A percentile compares a stretch with the other conserved stretches of the same genome.
These are phyloP conservation scores for Ips nitidus DNA, from an alignment of 1,140 invertebrate genomes.

Conservation along the genomic window DNA sequence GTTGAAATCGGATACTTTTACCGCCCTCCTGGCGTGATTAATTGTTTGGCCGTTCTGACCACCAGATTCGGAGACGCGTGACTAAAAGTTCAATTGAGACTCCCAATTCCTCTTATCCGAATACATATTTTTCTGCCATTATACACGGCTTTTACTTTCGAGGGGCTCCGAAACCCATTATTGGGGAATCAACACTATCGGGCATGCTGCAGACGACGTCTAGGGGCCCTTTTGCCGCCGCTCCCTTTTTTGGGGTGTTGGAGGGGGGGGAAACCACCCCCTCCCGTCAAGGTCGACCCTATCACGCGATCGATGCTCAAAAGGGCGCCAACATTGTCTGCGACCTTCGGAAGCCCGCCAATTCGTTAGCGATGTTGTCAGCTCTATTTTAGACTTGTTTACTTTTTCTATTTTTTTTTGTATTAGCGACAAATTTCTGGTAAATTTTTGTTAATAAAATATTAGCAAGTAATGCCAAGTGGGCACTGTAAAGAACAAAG, in stretches of 20 bases:
- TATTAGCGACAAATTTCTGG: neutral
- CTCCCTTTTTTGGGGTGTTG: neutral
- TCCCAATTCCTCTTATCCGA: too few species aligned
- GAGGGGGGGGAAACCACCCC: neutral
- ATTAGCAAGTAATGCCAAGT: too few species aligned
- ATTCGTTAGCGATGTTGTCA: neutral
- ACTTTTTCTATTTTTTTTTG: neutral
- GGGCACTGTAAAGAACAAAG: too few species aligned
- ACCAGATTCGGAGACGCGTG: neutral
- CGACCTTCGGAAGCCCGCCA: slow-evolving; percentile 31
- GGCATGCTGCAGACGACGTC: neutral
- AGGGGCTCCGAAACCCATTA: too few species aligned
- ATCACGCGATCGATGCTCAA: slow-evolving; percentile 24
- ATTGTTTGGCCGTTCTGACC: neutral
- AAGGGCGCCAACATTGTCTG: slow-evolving; percentile 27
- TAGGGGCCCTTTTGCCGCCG: slow-evolving; percentile 7
- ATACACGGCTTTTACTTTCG: too few species aligned
- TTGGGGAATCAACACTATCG: neutral
- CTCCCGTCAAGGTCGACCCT: slow-evolving; percentile 9
- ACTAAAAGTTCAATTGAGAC: neutral
- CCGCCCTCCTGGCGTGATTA: neutral
- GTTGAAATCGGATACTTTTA: neutral
- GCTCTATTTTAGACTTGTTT: neutral
- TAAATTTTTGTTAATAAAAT: too few species aligned
- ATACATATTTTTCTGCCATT: too few species aligned